phyloP scores from a whole-genome alignment of 2,888 invertebrate genomes.

The Cryptocephalus moraei region DNA sequence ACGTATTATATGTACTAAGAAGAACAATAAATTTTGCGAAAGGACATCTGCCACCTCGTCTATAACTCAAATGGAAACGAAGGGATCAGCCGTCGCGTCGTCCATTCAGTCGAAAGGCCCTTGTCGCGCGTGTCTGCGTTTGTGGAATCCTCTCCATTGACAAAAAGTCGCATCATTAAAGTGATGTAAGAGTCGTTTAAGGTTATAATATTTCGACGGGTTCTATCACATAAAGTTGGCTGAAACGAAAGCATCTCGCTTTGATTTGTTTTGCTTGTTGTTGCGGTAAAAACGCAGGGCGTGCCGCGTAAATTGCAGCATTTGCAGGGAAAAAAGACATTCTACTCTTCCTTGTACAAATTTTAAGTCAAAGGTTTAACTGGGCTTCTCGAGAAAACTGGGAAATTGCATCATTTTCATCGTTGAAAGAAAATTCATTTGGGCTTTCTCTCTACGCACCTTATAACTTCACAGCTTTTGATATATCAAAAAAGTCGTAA shows the following conservation, averaged over 20 bases:
- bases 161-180: conserved; percentile 34
- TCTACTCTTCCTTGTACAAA: no score
- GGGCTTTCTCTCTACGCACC: no score
- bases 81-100: conserved; percentile 22
- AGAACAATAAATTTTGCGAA: conserved; percentile 21
- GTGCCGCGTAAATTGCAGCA: no score
- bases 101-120: conserved; percentile 10
- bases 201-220: conserved; percentile 29
- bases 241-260: conserved; percentile 12
- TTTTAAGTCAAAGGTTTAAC: no score
- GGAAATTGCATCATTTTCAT: no score
- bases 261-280: conserved; percentile 22
- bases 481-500: no score
- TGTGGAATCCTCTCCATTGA: conserved; percentile 25
- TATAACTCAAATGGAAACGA: conserved; percentile 12
- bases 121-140: conserved; percentile 28
- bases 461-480: no score
- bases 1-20: conserved; percentile 16
- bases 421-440: no score
- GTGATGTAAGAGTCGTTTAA: conserved; percentile 31
- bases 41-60: conserved; percentile 18
- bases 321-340: no score
- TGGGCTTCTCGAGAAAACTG: no score
- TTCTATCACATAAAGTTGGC: conserved; percentile 19
- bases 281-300: no score